A percentile compares a stretch with the other conserved stretches of the same genome.
Evolutionary conservation across 2,113 vertebrate genomes (phyloP).

Genomic region (Cochlearius cochlearius): DNA sequence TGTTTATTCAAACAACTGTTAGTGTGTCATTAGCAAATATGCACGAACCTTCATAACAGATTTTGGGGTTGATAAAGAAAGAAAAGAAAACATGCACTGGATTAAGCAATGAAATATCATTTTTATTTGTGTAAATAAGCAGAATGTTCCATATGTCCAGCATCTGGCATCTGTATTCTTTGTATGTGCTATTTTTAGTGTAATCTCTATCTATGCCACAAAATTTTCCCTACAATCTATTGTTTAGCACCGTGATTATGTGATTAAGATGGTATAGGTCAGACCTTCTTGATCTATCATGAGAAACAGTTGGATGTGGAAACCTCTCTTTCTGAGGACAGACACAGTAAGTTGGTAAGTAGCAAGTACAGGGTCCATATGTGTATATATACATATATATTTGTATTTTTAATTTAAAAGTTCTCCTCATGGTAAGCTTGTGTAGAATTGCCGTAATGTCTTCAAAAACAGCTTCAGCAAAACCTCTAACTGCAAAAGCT

Average conservation of each 20-base stretch:
- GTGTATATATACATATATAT: too few relatives aligned
- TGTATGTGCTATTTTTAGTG: background rate
- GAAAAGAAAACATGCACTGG: background rate
- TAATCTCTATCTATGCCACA: background rate
- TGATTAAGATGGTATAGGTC: background rate
- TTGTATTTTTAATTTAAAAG: background rate
- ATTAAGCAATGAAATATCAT: background rate
- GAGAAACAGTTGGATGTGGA: background rate
- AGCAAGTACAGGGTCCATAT: background rate
- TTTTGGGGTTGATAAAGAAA: background rate
- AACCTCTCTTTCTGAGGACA: background rate
- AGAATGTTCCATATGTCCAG: background rate
- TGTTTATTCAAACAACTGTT: background rate
- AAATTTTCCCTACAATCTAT: background rate
- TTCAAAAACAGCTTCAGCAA: background rate
- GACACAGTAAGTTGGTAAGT: background rate
- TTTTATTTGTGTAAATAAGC: background rate
- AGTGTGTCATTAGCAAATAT: background rate
- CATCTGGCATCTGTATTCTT: background rate
- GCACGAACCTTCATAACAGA: background rate
- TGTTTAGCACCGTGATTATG: background rate
- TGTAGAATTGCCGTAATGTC: background rate
- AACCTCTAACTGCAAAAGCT: background rate
- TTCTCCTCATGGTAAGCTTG: background rate
- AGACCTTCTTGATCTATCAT: background rate